Evolutionary conservation across 2,113 vertebrate genomes (phyloP).

Genomic region (Heloderma charlesbogerti): DNA sequence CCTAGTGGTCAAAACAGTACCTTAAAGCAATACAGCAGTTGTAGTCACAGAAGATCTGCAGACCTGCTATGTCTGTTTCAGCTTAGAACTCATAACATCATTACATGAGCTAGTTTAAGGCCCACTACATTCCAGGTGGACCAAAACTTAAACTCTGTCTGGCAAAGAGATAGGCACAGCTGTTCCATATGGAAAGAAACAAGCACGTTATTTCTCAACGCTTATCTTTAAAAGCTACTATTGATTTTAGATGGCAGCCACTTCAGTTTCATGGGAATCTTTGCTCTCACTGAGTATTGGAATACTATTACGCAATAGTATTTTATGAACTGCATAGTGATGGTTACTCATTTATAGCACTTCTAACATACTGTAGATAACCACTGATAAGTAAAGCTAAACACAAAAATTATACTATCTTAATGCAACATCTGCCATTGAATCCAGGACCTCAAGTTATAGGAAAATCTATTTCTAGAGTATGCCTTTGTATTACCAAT

Average conservation of each 20-base stretch:
- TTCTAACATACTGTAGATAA: slow-evolving; percentile 44
- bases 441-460: slow-evolving; percentile 13
- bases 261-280: slow-evolving; percentile 38
- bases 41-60: not conserved
- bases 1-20: slow-evolving; percentile 73
- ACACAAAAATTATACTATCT: slow-evolving; percentile 33
- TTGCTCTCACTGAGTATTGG: slow-evolving; percentile 39
- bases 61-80: slow-evolving; percentile 24
- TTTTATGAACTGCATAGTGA: slow-evolving; percentile 36
- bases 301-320: not conserved
- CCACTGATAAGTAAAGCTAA: slow-evolving; percentile 47
- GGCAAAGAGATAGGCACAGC: slow-evolving; percentile 11
- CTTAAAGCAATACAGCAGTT: not conserved
- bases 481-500: not conserved
- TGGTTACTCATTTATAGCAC: slow-evolving; percentile 23
- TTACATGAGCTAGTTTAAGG: not conserved
- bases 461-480: not conserved
- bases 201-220: slow-evolving; percentile 14
- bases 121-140: not conserved
- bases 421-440: slow-evolving; percentile 30
- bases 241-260: slow-evolving; percentile 55
- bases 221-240: slow-evolving; percentile 18
- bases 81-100: not conserved
- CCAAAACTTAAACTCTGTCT: not conserved
- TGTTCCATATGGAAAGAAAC: slow-evolving; percentile 1